A percentile compares a stretch with the other conserved stretches of the same genome.
These are phyloP conservation scores for Chromobotia macracanthus DNA, from an alignment of 2,797 vertebrate species.

Conservation along the genomic window DNA sequence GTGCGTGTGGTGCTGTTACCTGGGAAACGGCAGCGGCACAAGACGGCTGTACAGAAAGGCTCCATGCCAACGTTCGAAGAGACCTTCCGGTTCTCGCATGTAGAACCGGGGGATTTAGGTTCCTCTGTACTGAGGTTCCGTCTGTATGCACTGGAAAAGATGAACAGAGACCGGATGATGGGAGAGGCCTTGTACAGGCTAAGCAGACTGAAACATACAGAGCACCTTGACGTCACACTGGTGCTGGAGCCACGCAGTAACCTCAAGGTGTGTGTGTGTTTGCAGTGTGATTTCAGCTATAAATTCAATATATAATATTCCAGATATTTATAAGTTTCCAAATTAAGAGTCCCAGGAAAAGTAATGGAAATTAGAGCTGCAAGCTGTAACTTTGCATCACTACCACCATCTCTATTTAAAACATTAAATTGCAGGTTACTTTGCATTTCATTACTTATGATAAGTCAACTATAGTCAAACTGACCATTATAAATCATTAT, in stretches of 20 bases:
- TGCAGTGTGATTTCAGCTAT: not conserved
- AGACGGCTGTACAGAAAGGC: slow-evolving; percentile 85
- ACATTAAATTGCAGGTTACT: too few species aligned
- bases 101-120: slow-evolving; percentile 81
- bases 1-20: slow-evolving; percentile 90
- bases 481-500: too few species aligned
- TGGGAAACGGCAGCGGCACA: slow-evolving; percentile 88
- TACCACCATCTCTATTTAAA: too few species aligned
- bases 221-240: slow-evolving; percentile 78
- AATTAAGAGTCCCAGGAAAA: too few species aligned
- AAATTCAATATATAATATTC: too few species aligned
- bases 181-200: slow-evolving; percentile 88
- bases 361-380: too few species aligned
- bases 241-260: slow-evolving; percentile 91
- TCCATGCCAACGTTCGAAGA: slow-evolving; percentile 85
- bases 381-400: too few species aligned
- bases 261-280: slow-evolving; percentile 77
- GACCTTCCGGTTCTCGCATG: slow-evolving; percentile 84
- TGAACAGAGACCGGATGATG: slow-evolving; percentile 91
- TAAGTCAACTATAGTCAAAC: too few species aligned
- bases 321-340: too few species aligned
- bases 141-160: slow-evolving; percentile 87
- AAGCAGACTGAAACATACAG: slow-evolving; percentile 74
- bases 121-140: slow-evolving; percentile 85
- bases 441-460: too few species aligned